These are phyloP conservation scores for Nymphalis polychloros DNA, from an alignment of 2,888 invertebrate genomes.

Conservation along the genomic window DNA sequence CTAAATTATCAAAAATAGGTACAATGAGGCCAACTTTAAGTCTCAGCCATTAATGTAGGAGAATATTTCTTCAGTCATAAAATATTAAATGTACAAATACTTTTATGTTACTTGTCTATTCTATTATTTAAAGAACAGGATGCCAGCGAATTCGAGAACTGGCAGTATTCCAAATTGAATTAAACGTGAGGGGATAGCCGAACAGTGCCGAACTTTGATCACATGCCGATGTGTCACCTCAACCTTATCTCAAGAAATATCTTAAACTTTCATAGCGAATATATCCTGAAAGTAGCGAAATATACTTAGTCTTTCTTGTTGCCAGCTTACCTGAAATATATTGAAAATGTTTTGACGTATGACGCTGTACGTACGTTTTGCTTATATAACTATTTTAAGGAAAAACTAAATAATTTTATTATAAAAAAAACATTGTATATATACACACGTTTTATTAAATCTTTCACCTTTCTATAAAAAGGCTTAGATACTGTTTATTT, in stretches of 20 bases:
- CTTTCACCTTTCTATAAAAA: too few relatives aligned
- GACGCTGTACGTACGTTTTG: neutral
- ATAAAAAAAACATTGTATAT: too few relatives aligned
- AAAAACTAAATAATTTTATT: too few relatives aligned
- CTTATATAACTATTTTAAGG: too few relatives aligned
- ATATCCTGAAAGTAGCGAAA: constrained; percentile 6
- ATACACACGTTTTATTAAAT: too few relatives aligned
- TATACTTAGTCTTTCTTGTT: constrained; percentile 2
- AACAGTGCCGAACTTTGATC: constrained; percentile 63
- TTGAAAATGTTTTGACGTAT: constrained; percentile 8
- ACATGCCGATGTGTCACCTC: constrained; percentile 58
- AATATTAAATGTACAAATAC: constrained; percentile 16
- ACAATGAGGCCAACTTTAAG: neutral
- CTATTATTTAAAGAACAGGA: constrained; percentile 74
- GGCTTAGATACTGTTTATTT: too few relatives aligned
- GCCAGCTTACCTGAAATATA: constrained; percentile 8
- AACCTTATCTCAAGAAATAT: constrained; percentile 36
- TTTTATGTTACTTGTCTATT: constrained; percentile 51
- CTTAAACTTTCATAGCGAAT: constrained; percentile 10
- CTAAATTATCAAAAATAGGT: neutral
- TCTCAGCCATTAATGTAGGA: neutral
- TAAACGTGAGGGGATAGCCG: constrained; percentile 65
- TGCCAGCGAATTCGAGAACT: constrained; percentile 68
- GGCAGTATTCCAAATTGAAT: constrained; percentile 77
- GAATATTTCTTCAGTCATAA: neutral